Percentiles rank a stretch among this genome's conserved stretches.
Evolutionary conservation across 2,113 vertebrate genomes (phyloP).

Genomic region (Manacus vitellinus): DNA sequence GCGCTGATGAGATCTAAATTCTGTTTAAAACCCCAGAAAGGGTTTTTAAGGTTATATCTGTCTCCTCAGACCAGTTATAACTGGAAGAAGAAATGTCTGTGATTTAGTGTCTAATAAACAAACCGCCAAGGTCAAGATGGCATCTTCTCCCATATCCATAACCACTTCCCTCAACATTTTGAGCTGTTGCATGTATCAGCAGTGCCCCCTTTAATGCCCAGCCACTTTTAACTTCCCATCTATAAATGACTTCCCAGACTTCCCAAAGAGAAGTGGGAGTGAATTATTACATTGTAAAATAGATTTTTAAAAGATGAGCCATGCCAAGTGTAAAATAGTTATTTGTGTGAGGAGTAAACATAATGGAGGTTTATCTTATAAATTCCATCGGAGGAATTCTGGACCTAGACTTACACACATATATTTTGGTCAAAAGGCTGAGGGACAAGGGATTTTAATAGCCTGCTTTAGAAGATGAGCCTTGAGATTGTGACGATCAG

Average conservation of each 20-base stretch:
- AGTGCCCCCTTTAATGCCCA: background rate
- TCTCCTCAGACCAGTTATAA: background rate
- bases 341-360: background rate
- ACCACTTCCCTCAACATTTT: conserved; percentile 30
- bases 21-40: conserved; percentile 8
- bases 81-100: conserved; percentile 19
- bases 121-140: background rate
- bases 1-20: background rate
- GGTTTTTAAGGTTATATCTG: background rate
- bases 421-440: background rate
- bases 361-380: background rate
- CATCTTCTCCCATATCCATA: background rate
- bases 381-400: background rate
- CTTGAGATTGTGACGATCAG: background rate
- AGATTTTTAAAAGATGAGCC: conserved; percentile 20
- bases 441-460: background rate
- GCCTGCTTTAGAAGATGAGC: background rate
- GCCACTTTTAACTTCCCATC: background rate
- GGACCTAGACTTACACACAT: background rate
- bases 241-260: conserved; percentile 7
- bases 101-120: conserved; percentile 48
- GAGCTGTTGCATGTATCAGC: conserved; percentile 20
- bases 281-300: conserved; percentile 24
- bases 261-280: conserved; percentile 11
- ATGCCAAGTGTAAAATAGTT: background rate